A percentile compares a stretch with the other conserved stretches of the same genome.
Evolutionary conservation across 2,113 vertebrate genomes (phyloP).

Genomic region (Platanista minor): DNA sequence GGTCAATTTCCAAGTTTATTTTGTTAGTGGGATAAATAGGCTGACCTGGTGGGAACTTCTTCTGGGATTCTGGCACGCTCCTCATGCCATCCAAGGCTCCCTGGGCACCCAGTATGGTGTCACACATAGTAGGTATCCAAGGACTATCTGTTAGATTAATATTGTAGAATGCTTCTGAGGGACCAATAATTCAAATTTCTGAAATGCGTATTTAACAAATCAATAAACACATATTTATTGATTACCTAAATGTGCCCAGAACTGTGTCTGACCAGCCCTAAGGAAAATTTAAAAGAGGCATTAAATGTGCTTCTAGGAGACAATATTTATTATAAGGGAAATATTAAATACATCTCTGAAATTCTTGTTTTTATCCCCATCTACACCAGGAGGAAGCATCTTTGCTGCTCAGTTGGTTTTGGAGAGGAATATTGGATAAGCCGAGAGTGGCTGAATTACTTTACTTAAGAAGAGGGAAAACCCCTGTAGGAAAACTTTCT

Average conservation of each 20-base stretch:
- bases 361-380: not conserved
- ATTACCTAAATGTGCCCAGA: not conserved
- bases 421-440: not conserved
- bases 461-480: not conserved
- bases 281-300: not conserved
- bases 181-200: not conserved
- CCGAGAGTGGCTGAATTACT: not conserved
- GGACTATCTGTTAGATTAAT: not conserved
- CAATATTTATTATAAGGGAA: not conserved
- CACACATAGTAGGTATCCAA: not conserved
- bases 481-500: not conserved
- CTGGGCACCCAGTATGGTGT: not conserved
- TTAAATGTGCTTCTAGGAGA: not conserved
- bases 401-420: not conserved
- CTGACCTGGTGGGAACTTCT: not conserved
- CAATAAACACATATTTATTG: not conserved
- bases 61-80: not conserved
- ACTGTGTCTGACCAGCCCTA: not conserved
- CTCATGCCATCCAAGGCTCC: not conserved
- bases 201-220: not conserved
- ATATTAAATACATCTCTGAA: not conserved
- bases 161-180: not conserved
- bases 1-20: slow-evolving; percentile 57
- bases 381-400: not conserved
- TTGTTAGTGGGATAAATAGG: not conserved